phyloP scores from a whole-genome alignment of 2,888 invertebrate species.

The Drosophila neonasuta region DNA sequence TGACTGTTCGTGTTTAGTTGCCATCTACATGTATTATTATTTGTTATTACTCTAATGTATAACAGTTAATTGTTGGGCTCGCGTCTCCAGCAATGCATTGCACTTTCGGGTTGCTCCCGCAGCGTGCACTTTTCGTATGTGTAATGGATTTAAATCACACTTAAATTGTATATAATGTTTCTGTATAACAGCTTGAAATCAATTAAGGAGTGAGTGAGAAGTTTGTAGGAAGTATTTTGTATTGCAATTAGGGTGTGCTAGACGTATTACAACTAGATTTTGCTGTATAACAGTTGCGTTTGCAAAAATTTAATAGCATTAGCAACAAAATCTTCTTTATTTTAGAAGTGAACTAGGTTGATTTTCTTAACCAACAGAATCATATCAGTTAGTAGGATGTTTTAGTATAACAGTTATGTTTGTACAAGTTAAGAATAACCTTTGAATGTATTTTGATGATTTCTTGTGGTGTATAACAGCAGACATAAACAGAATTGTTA shows the following conservation, averaged over 20 bases:
- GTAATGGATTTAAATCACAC: not conserved
- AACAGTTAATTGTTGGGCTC: constrained; percentile 2
- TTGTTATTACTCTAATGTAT: constrained; percentile 14
- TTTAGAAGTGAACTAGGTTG: too few relatives aligned
- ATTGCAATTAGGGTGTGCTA: not conserved
- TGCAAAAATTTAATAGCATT: too few relatives aligned
- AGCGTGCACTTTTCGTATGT: not conserved
- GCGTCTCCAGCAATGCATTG: not conserved
- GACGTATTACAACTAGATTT: too few relatives aligned
- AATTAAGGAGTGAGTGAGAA: not conserved
- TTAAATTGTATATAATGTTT: not conserved
- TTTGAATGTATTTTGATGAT: too few relatives aligned
- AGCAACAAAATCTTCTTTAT: too few relatives aligned
- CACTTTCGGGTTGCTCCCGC: not conserved
- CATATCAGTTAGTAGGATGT: too few relatives aligned
- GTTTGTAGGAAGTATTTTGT: not conserved
- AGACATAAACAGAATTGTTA: too few relatives aligned
- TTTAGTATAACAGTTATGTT: too few relatives aligned
- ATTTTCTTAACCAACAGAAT: too few relatives aligned
- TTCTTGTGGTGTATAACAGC: too few relatives aligned
- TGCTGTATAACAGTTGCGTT: too few relatives aligned
- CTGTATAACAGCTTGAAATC: constrained; percentile 1
- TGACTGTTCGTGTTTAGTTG: constrained; percentile 55
- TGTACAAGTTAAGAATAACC: too few relatives aligned
- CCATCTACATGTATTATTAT: constrained; percentile 28